Base-by-base conservation (phyloP, 2,797 vertebrate genomes). In the Rhadinocentrus ornatus region DNA sequence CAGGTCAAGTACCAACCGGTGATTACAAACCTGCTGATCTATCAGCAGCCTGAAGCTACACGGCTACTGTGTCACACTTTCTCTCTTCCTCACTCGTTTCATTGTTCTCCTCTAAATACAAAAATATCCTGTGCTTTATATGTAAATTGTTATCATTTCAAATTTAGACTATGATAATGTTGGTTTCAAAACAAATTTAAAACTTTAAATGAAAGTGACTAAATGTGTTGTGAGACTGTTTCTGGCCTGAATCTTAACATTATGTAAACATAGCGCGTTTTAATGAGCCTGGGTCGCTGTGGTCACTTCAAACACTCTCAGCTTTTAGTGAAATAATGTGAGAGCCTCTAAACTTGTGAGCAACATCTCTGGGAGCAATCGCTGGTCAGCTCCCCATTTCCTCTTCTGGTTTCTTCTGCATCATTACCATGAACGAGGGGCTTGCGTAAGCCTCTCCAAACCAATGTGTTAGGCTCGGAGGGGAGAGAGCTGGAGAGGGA, bases 401-500 rank as follows among this genome's bases (percentile, higher is more conserved):
- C 88, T 89, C 90, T 86, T 69, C 70, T 81, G 77, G 83, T 85
- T 84, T 72, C 81, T 78, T 75, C 86, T 77, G 70, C 85, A 83
- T 86, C 82, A 85, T 87, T 91, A 88, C 78, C 88, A 83, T 84
- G 78, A 82, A 86, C 85, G 86, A 93, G 91, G 87, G 87, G 77
- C 88, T 93, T 93, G 91, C 92, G 78, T 93, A 93, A 93, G 90
- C 89, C 91, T 91, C 91, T 93, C 89, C 81, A 92, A 87, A 87
- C 81, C 86, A 86, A 65, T 87, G 90, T 88, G 88, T 77, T 65
- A 16, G 77, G 71, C 66, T 75, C 24, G 10, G 66, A 54, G 69
- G 69, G 41, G 56, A 71, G 80, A 75, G 75, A 74, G 73, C 67
- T 56, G 73, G 71, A 69, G 18, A 61, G 62, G 34, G 62, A 71